Evolutionary conservation across 2,113 vertebrate species (phyloP), one percentile per base, ranked within the genome.

Genomic region (Leucopsar rothschildi): DNA sequence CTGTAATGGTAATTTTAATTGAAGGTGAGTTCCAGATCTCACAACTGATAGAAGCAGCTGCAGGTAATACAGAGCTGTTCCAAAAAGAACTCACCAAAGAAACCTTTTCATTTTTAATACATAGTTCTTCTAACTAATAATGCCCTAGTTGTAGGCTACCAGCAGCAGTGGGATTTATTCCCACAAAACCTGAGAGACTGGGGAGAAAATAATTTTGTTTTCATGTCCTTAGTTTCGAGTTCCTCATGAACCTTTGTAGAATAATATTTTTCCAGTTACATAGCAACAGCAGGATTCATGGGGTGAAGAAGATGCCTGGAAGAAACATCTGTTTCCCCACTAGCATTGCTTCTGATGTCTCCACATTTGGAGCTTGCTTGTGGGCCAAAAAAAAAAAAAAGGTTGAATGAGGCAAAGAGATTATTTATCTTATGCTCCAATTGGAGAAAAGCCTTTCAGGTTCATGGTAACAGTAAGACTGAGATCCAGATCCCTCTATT

Each of bases 401-500:
- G 16, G 3, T 88, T 70, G 68, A 56, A 73, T 44, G 44, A 53
- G 28, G 17, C 16, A 59, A 82, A 68, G 12, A 56, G 11, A 25
- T 86, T 24, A 40, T 50, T 86, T 61, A 5, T 55, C 31, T 78
- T 78, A 11, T 23, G 31, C 35, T 83, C 25, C 56, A 69, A 22
- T 44, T 95, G 86, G 57, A 76, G 59, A 63, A 94, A 68, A 90
- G 5, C 49, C 83, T 75, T 95, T 80, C 65, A 84, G 69, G 76
- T 79, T 69, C 55, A 42, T 9, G 14, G 19, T 55, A 44, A 86
- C 86, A 85, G 59, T 75, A 69, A 94, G 83, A 97, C 96, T 98
- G 94, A 97, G 97, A 94, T 93, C 42, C 90, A 97, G 94, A 96
- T 64, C 72, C 94, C 96, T 98, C 87, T 98, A 92, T 98, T 97